phyloP scores from a whole-genome alignment of 2,888 invertebrate species.

The Brachylomia viminalis region DNA sequence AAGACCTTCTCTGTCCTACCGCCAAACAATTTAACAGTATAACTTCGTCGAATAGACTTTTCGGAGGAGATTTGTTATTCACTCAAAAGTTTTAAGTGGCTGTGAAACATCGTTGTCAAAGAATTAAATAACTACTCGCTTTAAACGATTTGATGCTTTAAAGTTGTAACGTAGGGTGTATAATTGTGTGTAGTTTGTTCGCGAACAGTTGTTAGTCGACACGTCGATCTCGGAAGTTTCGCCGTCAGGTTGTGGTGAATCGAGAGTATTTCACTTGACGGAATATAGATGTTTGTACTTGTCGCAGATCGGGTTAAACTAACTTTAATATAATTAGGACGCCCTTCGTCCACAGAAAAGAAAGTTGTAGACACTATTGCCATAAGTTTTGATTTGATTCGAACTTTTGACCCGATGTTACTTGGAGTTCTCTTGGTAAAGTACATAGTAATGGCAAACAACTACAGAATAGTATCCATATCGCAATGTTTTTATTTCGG shows the following conservation, averaged over 20 bases:
- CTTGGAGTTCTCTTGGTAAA: conserved; percentile 11
- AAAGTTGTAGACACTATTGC: conserved; percentile 35
- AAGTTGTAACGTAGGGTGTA: conserved; percentile 69
- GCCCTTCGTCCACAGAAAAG: conserved; percentile 29
- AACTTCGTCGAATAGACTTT: conserved; percentile 88
- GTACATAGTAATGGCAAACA: background rate
- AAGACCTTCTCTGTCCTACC: conserved; percentile 83
- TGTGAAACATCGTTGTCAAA: conserved; percentile 89
- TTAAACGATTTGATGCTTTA: conserved; percentile 73
- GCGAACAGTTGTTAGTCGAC: conserved; percentile 80
- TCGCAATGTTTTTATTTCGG: background rate
- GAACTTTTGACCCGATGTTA: conserved; percentile 31
- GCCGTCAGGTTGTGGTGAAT: conserved; percentile 80
- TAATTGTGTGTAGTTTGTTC: conserved; percentile 72
- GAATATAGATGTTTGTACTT: conserved; percentile 76
- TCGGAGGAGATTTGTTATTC: conserved; percentile 89
- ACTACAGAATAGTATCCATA: conserved; percentile 1
- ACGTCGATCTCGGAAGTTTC: conserved; percentile 81
- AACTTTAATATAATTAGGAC: conserved; percentile 71
- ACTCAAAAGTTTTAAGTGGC: conserved; percentile 90
- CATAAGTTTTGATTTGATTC: conserved; percentile 49
- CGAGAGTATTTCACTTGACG: conserved; percentile 76
- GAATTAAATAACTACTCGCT: conserved; percentile 82
- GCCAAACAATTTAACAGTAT: conserved; percentile 88
- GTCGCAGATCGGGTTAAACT: conserved; percentile 67